Conservation (phyloP, 2,888 invertebrate species). For the Gerris lacustris region DNA sequence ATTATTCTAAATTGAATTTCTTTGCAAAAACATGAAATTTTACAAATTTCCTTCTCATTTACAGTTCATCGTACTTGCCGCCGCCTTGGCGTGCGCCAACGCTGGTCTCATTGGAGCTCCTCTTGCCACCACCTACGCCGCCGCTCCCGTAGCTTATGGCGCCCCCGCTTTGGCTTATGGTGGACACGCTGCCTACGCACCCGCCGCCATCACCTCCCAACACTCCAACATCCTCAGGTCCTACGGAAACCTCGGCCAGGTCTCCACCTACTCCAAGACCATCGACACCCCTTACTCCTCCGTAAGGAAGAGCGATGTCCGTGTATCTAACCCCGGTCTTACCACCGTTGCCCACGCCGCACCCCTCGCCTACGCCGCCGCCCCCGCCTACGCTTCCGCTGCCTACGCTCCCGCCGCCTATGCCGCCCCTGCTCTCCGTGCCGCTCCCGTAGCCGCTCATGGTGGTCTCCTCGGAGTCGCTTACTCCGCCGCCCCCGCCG, state of each 20-base stretch:
- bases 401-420: constrained; percentile 24
- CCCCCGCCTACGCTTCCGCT: constrained; percentile 23
- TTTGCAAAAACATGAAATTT: too few species aligned
- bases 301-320: constrained; percentile 55
- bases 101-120: constrained; percentile 25
- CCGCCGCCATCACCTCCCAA: constrained; percentile 43
- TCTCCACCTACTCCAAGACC: constrained; percentile 55
- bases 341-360: constrained; percentile 38
- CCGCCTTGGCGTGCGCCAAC: constrained; percentile 24
- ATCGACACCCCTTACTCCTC: constrained; percentile 61
- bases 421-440: constrained; percentile 29
- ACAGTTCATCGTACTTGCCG: constrained; percentile 27
- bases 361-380: constrained; percentile 27
- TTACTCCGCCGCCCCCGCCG: constrained; percentile 30
- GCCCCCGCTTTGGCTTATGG: constrained; percentile 32
- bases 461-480: constrained; percentile 28
- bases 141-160: constrained; percentile 32
- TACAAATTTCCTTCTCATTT: neutral
- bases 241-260: constrained; percentile 52
- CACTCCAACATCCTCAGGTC: constrained; percentile 49
- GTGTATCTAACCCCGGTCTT: constrained; percentile 51
- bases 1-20: too few species aligned
- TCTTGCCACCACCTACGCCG: constrained; percentile 35
- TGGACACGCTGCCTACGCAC: constrained; percentile 45
- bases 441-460: constrained; percentile 27